Evolutionary conservation across 2,888 invertebrate genomes (phyloP).

Genomic region (Agrotis segetum): DNA sequence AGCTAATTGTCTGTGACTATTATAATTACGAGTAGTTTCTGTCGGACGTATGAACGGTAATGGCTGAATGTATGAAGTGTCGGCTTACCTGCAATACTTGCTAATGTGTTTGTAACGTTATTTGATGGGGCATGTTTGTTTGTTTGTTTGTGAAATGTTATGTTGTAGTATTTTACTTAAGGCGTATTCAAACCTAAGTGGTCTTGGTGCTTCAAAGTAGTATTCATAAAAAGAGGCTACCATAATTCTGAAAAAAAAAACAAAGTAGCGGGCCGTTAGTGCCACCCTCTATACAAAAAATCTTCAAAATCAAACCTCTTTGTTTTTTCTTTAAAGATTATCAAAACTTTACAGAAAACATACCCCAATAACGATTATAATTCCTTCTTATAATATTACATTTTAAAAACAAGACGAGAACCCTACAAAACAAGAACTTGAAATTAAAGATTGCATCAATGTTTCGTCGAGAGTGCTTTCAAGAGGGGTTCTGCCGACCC

Average conservation of each 20-base stretch:
- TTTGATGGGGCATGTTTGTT: conserved; percentile 27
- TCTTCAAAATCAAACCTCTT: too few relatives aligned
- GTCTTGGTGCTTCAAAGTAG: too few relatives aligned
- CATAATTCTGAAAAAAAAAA: too few relatives aligned
- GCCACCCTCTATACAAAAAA: too few relatives aligned
- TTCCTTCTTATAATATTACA: not conserved
- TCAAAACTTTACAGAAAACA: too few relatives aligned
- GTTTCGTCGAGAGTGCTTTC: conserved; percentile 33
- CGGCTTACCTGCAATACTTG: conserved; percentile 57
- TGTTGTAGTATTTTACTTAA: not conserved
- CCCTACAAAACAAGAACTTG: conserved; percentile 7
- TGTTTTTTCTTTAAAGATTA: too few relatives aligned
- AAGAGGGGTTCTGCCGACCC: conserved; percentile 48
- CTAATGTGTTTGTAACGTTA: conserved; percentile 55
- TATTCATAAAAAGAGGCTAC: too few relatives aligned
- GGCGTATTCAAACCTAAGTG: too few relatives aligned
- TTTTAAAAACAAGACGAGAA: not conserved
- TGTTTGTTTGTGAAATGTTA: conserved; percentile 22
- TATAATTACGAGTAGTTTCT: conserved; percentile 74
- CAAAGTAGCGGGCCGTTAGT: too few relatives aligned
- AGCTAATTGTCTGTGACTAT: conserved; percentile 73
- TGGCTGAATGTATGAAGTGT: conserved; percentile 56
- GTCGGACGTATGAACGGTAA: conserved; percentile 68
- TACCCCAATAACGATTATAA: too few relatives aligned
- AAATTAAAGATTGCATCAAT: conserved; percentile 54